Evolutionary conservation across 2,113 vertebrate genomes (phyloP).

Genomic region (Physeter macrocephalus): DNA sequence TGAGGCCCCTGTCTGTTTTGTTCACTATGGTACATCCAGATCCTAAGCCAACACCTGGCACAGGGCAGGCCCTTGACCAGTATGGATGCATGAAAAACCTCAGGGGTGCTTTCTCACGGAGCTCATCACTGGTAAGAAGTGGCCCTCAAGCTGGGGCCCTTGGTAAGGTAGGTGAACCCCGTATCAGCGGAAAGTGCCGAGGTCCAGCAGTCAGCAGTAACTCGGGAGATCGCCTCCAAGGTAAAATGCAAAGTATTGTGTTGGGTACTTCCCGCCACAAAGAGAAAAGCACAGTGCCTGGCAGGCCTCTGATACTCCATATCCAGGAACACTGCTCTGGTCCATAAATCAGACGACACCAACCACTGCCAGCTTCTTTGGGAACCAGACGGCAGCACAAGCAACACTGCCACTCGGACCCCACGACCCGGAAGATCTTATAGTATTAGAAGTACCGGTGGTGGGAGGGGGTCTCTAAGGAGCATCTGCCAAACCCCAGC

Average conservation of each 20-base stretch:
- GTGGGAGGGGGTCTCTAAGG: no score
- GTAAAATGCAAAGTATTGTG: background rate
- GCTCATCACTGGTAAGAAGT: background rate
- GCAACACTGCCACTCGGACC: background rate
- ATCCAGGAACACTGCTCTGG: background rate
- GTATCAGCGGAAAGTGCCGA: rapidly evolving
- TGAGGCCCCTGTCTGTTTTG: background rate
- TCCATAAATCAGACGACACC: rapidly evolving
- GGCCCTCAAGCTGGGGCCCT: background rate
- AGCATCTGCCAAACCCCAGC: background rate
- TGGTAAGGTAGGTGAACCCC: no score
- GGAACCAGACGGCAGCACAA: background rate
- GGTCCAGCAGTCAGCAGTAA: background rate
- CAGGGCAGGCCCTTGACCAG: background rate
- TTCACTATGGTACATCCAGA: background rate
- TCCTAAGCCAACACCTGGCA: background rate
- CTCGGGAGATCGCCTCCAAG: background rate
- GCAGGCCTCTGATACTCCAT: background rate
- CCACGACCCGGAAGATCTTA: rapidly evolving
- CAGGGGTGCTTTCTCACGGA: background rate
- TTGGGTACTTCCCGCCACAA: background rate
- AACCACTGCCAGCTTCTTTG: background rate
- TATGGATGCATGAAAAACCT: background rate
- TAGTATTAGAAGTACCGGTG: rapidly evolving
- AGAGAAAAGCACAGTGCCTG: background rate